Conservation (phyloP, 1,140 invertebrate genomes). For the Microplitis mediator region DNA sequence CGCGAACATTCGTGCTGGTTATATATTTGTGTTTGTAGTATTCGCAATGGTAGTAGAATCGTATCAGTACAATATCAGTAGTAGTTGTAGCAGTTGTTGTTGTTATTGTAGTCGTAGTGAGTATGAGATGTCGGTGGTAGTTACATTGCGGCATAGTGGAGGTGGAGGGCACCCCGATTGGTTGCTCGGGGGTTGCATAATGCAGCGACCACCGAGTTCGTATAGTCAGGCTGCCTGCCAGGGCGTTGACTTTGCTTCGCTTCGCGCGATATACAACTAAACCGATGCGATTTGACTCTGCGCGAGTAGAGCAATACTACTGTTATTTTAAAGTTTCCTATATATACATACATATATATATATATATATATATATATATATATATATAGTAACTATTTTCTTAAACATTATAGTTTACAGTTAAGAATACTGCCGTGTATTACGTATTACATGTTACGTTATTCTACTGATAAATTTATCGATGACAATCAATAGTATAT, state of each 20-base stretch:
- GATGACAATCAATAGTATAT: no score
- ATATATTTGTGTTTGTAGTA: neutral
- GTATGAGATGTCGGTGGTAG: conserved; percentile 24
- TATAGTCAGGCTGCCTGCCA: conserved; percentile 39
- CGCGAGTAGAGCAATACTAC: neutral
- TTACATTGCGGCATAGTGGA: conserved; percentile 29
- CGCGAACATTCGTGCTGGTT: neutral
- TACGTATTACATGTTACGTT: no score
- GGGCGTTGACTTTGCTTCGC: conserved; percentile 59
- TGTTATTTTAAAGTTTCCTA: neutral
- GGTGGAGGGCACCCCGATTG: conserved; percentile 41
- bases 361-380: no score
- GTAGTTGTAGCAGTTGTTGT: no score
- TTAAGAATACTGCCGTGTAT: no score
- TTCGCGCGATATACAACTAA: conserved; percentile 38
- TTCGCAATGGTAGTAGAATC: neutral
- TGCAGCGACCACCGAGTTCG: conserved; percentile 47
- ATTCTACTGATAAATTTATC: no score
- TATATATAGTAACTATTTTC: no score
- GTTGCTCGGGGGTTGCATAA: conserved; percentile 56
- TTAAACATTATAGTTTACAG: no score
- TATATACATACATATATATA: no score
- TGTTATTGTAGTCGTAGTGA: conserved; percentile 14
- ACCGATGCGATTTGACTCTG: conserved; percentile 36
- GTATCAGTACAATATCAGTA: no score